Evolutionary conservation across 30 jellyfish, hydroid and myxozoan species (phyloP).

Genomic region (Pelagia noctiluca): DNA sequence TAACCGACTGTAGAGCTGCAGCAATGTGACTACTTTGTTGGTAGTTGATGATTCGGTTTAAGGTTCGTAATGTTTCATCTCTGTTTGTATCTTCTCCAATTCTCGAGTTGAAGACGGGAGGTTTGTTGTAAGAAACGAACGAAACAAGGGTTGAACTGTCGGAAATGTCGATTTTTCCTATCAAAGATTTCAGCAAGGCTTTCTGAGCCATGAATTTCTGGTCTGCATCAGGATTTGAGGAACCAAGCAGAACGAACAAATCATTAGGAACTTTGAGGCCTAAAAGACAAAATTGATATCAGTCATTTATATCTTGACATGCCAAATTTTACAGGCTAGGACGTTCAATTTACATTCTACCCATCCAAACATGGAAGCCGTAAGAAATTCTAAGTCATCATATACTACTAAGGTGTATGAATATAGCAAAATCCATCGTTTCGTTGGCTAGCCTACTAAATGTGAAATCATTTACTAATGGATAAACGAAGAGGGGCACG

Average conservation of each 20-base stretch:
- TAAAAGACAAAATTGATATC: too few species aligned
- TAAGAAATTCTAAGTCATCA: too few species aligned
- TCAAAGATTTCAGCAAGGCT: constrained; percentile 18
- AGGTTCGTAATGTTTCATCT: neutral
- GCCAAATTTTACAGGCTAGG: too few species aligned
- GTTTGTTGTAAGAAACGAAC: constrained; percentile 63
- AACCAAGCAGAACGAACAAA: constrained; percentile 64
- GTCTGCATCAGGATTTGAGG: constrained; percentile 51
- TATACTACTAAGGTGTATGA: too few species aligned
- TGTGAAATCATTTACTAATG: too few species aligned
- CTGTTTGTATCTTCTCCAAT: constrained; percentile 43
- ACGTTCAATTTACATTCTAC: too few species aligned
- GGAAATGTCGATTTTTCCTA: constrained; percentile 46
- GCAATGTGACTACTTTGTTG: constrained; percentile 57
- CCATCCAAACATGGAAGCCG: too few species aligned
- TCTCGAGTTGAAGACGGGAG: constrained; percentile 31
- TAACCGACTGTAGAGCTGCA: constrained; percentile 72
- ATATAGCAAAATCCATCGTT: too few species aligned
- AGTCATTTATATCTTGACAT: too few species aligned
- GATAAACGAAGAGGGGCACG: too few species aligned
- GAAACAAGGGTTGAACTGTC: constrained; percentile 38
- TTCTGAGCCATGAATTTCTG: constrained; percentile 59
- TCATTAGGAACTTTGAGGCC: constrained; percentile 33
- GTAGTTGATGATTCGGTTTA: constrained; percentile 18
- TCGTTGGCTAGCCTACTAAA: too few species aligned